A percentile compares a stretch with the other conserved stretches of the same genome.
phyloP scores from a whole-genome alignment of 2,888 invertebrate species.

The Andrena bucephala region DNA sequence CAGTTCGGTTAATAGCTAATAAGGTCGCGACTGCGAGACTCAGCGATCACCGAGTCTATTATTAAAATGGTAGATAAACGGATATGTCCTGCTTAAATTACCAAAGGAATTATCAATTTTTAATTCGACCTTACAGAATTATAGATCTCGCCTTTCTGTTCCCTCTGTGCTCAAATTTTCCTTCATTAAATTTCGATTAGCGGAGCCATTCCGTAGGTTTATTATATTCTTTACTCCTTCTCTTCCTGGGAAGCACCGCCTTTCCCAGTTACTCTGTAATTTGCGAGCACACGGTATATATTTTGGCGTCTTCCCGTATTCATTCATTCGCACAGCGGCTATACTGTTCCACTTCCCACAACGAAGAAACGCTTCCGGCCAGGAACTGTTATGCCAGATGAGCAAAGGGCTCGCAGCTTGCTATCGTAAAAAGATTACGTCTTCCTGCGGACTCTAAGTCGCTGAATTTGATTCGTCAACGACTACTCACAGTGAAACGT shows the following conservation, averaged over 20 bases:
- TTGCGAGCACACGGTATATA: background rate
- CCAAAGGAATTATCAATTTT: background rate
- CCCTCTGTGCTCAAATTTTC: background rate
- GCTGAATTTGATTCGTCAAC: slow-evolving; percentile 12
- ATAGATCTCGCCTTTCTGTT: background rate
- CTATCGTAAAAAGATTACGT: slow-evolving; percentile 33
- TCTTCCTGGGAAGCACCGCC: background rate
- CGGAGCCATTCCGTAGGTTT: background rate
- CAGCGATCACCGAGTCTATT: slow-evolving; percentile 21
- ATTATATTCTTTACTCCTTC: background rate
- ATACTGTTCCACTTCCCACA: slow-evolving; percentile 32
- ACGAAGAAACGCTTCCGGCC: slow-evolving; percentile 32
- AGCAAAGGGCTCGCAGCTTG: slow-evolving; percentile 26
- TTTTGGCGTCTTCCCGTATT: slow-evolving; percentile 12
- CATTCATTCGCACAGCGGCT: slow-evolving; percentile 20
- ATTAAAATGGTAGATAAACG: background rate
- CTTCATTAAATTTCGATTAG: slow-evolving; percentile 1
- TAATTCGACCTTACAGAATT: background rate
- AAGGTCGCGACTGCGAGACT: background rate
- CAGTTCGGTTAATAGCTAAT: background rate
- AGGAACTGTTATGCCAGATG: slow-evolving; percentile 32
- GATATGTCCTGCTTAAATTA: background rate
- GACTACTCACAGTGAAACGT: background rate
- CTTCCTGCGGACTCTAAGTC: slow-evolving; percentile 1
- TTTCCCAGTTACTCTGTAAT: background rate